Evolutionary conservation across 2,888 invertebrate species (phyloP).

Genomic region (Gastrophysa polygoni): DNA sequence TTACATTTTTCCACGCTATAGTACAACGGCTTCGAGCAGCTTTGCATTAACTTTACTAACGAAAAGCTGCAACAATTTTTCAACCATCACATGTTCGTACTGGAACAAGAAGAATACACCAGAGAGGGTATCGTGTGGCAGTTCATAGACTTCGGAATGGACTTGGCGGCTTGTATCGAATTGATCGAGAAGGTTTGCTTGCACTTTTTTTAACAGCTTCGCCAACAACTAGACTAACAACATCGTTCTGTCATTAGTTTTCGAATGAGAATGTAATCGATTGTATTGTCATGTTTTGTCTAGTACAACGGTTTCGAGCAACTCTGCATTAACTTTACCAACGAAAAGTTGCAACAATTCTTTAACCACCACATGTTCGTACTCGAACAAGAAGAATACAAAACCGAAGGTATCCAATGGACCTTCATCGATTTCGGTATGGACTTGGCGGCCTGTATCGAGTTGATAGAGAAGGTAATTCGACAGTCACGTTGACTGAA

Average conservation of each 20-base stretch:
- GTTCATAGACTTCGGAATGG: conserved; percentile 99
- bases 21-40: conserved; percentile 99
- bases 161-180: conserved; percentile 97
- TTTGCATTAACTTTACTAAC: conserved; percentile 99
- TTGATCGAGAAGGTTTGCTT: conserved; percentile 90
- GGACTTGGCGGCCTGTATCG: conserved; percentile 95
- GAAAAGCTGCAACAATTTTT: conserved; percentile 99
- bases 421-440: conserved; percentile 97
- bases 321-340: conserved; percentile 98
- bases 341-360: conserved; percentile 97
- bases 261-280: neutral
- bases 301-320: conserved; percentile 97
- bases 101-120: conserved; percentile 99
- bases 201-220: neutral
- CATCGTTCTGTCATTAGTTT: neutral
- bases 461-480: conserved; percentile 91
- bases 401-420: conserved; percentile 93
- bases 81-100: conserved; percentile 99
- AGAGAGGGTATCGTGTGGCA: conserved; percentile 97
- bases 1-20: conserved; percentile 52
- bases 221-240: neutral
- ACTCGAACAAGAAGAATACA: conserved; percentile 96
- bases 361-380: conserved; percentile 99
- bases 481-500: conserved; percentile 37
- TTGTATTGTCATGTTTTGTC: conserved; percentile 46